phyloP scores from a whole-genome alignment of 2,113 vertebrate species.

The Notothenia rossii region DNA sequence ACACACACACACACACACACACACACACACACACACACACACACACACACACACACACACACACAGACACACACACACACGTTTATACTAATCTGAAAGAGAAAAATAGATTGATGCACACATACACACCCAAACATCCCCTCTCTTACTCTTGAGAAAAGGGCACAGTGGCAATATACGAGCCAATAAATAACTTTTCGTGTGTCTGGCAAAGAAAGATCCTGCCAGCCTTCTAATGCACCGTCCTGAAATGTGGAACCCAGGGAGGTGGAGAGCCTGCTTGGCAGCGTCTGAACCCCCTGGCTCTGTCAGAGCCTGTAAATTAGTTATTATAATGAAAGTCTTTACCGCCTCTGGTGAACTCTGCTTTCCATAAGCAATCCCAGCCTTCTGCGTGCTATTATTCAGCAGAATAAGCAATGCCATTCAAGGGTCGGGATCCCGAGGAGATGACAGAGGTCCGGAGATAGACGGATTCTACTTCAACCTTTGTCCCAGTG shows the following conservation, averaged over 20 bases:
- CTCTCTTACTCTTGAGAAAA: slow-evolving; percentile 50
- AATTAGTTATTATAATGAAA: slow-evolving; percentile 80
- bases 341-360: slow-evolving; percentile 70
- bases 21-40: slow-evolving; percentile 2
- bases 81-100: too few species aligned
- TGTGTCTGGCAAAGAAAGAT: slow-evolving; percentile 58
- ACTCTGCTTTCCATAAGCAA: slow-evolving; percentile 70
- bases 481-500: slow-evolving; percentile 24
- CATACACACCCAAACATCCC: slow-evolving; percentile 15
- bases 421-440: slow-evolving; percentile 32
- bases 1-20: background rate
- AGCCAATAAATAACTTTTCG: slow-evolving; percentile 69
- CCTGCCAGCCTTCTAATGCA: slow-evolving; percentile 65
- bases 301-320: slow-evolving; percentile 65
- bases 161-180: slow-evolving; percentile 48
- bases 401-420: slow-evolving; percentile 55
- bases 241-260: slow-evolving; percentile 48
- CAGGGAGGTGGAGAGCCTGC: slow-evolving; percentile 45
- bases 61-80: background rate
- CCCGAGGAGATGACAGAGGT: slow-evolving; percentile 19
- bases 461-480: slow-evolving; percentile 41
- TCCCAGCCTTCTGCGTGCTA: slow-evolving; percentile 31
- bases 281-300: slow-evolving; percentile 66
- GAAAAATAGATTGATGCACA: background rate
- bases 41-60: background rate